Evolutionary conservation across 2,113 vertebrate species (phyloP).

Genomic region (Aleadryas rufinucha): DNA sequence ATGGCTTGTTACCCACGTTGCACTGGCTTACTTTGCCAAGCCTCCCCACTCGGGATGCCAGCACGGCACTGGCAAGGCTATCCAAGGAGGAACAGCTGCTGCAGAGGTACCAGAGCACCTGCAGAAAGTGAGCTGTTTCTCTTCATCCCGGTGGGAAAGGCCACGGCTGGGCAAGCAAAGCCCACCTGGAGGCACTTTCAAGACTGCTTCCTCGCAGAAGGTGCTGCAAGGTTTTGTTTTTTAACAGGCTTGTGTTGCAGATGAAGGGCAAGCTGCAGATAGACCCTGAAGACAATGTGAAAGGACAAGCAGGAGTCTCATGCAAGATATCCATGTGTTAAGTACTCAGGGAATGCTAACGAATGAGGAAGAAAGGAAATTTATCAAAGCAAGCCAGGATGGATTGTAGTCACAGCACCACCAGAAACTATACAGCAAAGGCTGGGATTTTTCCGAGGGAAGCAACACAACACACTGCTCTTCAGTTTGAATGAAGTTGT

Average conservation of each 20-base stretch:
- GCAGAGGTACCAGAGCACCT: not conserved
- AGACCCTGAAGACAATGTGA: not conserved
- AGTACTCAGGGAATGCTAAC: not conserved
- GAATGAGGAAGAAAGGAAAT: not conserved
- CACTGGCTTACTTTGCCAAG: not conserved
- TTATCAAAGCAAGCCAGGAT: not conserved
- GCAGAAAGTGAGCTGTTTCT: not conserved
- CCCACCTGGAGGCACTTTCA: not conserved
- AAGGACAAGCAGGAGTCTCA: not conserved
- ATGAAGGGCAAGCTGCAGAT: not conserved
- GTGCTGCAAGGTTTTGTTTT: not conserved
- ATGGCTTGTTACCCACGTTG: fast-evolving
- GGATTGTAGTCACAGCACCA: not conserved
- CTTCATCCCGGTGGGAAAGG: not conserved
- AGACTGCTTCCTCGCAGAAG: not conserved
- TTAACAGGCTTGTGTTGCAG: not conserved
- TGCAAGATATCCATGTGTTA: not conserved
- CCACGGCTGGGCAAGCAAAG: not conserved
- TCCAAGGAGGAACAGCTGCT: not conserved
- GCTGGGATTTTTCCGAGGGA: not conserved
- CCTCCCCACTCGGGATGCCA: not conserved
- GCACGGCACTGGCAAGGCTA: not conserved
- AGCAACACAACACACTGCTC: not conserved
- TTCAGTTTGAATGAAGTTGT: not conserved
- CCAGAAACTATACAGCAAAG: not conserved